These are phyloP conservation scores for Phylloscopus whistleri DNA, from an alignment of 2,113 vertebrate species.

Conservation along the genomic window DNA sequence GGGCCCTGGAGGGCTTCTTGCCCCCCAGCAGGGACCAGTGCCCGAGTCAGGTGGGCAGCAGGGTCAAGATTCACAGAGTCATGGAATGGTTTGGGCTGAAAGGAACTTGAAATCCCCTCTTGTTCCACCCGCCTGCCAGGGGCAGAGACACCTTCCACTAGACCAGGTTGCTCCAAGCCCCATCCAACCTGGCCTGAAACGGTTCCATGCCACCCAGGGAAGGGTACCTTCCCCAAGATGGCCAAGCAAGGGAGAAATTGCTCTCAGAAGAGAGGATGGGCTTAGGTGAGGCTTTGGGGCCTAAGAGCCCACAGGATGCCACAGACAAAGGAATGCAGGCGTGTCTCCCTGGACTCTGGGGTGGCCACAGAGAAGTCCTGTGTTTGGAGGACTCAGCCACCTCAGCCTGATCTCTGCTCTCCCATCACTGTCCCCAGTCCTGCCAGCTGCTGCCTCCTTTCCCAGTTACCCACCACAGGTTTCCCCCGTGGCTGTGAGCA, in stretches of 20 bases:
- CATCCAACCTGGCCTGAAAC: background rate
- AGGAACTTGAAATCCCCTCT: background rate
- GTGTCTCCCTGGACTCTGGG: background rate
- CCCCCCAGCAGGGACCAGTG: background rate
- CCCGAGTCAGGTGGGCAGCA: background rate
- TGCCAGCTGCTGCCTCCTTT: background rate
- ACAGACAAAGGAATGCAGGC: background rate
- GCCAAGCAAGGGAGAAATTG: background rate
- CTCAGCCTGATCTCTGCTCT: background rate
- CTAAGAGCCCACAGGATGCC: background rate
- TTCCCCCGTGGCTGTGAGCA: background rate
- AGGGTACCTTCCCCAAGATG: background rate
- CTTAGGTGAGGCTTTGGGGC: background rate
- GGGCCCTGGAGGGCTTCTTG: background rate
- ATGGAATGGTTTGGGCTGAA: background rate
- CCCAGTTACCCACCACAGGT: background rate
- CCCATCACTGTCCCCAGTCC: background rate
- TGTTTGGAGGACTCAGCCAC: background rate
- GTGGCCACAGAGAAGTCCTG: background rate
- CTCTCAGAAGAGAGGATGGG: background rate
- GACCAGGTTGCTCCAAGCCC: background rate
- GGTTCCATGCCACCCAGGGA: background rate
- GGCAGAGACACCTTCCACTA: background rate
- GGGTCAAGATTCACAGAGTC: background rate
- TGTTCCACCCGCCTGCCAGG: accelerated